Percentiles rank a stretch among this genome's conserved stretches.
phyloP scores from a whole-genome alignment of 2,797 vertebrate species.

The Limosa lapponica region DNA sequence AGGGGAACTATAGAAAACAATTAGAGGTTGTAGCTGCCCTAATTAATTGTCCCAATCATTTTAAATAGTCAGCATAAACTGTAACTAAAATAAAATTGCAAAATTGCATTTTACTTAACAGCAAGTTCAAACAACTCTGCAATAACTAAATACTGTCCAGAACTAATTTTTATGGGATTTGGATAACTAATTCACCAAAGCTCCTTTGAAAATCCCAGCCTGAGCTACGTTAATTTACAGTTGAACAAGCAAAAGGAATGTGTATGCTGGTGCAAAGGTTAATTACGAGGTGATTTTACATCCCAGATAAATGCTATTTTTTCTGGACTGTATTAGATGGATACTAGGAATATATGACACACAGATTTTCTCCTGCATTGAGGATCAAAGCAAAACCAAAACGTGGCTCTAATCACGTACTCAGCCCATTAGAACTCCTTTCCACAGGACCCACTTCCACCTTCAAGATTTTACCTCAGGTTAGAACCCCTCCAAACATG shows the following conservation, averaged over 20 bases:
- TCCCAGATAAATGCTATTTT: neutral
- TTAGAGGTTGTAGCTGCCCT: neutral
- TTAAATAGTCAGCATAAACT: neutral
- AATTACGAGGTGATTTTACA: neutral
- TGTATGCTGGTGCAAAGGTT: neutral
- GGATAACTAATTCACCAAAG: neutral
- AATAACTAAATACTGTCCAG: neutral
- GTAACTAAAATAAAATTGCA: neutral
- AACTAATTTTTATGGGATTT: neutral
- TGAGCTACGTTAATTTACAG: neutral
- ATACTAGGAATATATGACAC: neutral
- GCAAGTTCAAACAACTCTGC: neutral
- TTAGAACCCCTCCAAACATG: neutral
- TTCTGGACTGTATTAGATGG: neutral
- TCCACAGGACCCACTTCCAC: neutral
- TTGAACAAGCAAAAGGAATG: neutral
- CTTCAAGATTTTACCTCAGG: neutral
- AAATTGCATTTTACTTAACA: neutral
- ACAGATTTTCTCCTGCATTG: neutral
- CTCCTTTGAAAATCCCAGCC: neutral
- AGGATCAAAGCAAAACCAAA: neutral
- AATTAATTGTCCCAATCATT: neutral
- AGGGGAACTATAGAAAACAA: neutral
- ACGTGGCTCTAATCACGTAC: neutral
- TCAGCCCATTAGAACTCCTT: neutral